Percentiles rank a stretch among this genome's conserved stretches.
Evolutionary conservation across 2,888 invertebrate species (phyloP).

Genomic region (Aethes cnicana): DNA sequence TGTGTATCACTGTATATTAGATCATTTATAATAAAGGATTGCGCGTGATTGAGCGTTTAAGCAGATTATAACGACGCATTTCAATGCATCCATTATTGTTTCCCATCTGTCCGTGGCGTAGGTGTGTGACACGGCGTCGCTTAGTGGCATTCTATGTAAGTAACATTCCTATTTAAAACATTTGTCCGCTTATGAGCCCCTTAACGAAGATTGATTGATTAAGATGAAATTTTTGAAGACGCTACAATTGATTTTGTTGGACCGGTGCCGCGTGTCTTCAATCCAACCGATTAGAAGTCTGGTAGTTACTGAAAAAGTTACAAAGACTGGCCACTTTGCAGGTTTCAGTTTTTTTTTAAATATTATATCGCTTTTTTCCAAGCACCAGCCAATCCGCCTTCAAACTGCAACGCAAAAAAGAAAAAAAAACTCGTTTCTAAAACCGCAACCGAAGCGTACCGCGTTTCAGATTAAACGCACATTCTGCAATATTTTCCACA

Average conservation of each 20-base stretch:
- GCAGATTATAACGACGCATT: conserved; percentile 28
- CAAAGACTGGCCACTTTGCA: too few species aligned
- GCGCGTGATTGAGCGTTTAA: conserved; percentile 25
- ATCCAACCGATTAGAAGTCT: too few species aligned
- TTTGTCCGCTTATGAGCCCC: conserved; percentile 2
- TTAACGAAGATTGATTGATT: conserved; percentile 18
- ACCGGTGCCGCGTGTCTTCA: too few species aligned
- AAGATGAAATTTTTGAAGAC: too few species aligned
- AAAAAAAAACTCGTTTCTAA: conserved; percentile 58
- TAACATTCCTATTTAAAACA: conserved; percentile 2
- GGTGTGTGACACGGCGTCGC: conserved; percentile 15
- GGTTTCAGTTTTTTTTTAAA: too few species aligned
- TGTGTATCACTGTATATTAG: conserved; percentile 17
- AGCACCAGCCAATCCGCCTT: conserved; percentile 10
- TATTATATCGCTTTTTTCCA: too few species aligned
- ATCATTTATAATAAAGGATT: conserved; percentile 28
- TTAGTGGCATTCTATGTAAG: conserved; percentile 24
- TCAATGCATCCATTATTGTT: conserved; percentile 21
- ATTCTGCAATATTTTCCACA: conserved; percentile 79
- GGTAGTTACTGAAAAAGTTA: too few species aligned
- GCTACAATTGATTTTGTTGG: too few species aligned
- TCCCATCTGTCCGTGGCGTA: conserved; percentile 14
- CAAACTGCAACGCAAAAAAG: conserved; percentile 8
- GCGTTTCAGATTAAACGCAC: conserved; percentile 74
- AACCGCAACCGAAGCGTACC: conserved; percentile 64